These are phyloP conservation scores for Cydia pomonella DNA, from an alignment of 1,140 invertebrate genomes.

Conservation along the genomic window DNA sequence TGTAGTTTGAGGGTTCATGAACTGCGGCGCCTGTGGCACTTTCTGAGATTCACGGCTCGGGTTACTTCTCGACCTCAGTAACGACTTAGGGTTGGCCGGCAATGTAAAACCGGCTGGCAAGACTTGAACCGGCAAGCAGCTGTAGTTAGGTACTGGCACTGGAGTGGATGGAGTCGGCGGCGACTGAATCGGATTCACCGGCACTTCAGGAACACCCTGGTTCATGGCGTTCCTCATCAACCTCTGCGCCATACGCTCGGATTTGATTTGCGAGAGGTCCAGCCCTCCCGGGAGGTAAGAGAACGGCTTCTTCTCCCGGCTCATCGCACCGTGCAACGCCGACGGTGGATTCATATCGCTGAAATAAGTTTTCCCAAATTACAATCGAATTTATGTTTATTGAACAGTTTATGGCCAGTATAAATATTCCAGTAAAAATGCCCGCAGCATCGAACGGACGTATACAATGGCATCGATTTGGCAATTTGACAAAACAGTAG, in stretches of 20 bases:
- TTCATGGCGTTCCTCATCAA: conserved; percentile 87
- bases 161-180: conserved; percentile 56
- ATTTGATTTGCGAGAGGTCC: conserved; percentile 94
- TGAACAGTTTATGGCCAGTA: conserved; percentile 39
- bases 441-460: conserved; percentile 44
- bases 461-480: conserved; percentile 48
- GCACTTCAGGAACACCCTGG: conserved; percentile 75
- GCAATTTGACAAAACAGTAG: conserved; percentile 68
- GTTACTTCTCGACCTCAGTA: conserved; percentile 71
- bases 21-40: conserved; percentile 37
- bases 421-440: conserved; percentile 46
- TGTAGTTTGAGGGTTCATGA: conserved; percentile 39
- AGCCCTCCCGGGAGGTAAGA: conserved; percentile 96
- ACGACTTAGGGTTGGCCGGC: conserved; percentile 75
- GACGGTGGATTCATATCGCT: conserved; percentile 87
- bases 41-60: conserved; percentile 49
- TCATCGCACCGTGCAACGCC: conserved; percentile 93
- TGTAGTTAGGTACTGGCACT: conserved; percentile 67
- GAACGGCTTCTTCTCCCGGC: conserved; percentile 93
- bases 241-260: conserved; percentile 92
- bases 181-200: conserved; percentile 63
- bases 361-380: conserved; percentile 57
- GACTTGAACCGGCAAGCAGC: conserved; percentile 75
- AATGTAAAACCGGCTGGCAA: conserved; percentile 71
- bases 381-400: conserved; percentile 38